Evolutionary conservation across 1,140 invertebrate genomes (phyloP), one percentile per base, ranked within the genome.

Genomic region (Trigoniulus corallinus): DNA sequence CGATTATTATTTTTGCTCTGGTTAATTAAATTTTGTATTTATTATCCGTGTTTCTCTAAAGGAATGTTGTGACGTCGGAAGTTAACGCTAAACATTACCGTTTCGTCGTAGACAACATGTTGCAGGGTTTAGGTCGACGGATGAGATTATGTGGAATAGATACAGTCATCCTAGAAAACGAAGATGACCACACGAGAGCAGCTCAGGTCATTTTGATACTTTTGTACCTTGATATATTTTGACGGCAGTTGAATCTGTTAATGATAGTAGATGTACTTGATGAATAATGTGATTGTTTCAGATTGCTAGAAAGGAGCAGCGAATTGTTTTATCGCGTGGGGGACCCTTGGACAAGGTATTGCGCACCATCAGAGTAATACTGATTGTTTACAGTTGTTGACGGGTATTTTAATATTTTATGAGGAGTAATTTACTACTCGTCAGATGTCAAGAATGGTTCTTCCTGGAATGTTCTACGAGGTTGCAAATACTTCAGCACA

Each of bases 91-190:
- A n/a, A n/a, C n/a, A n/a, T n/a, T n/a, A n/a, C n/a, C n/a, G n/a
- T n/a, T n/a, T 71, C 43, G 63, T 71, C n/a, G 63, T 62, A 26
- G 69, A 71, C 56, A 66, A 58, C 3, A 69, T 69, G 64, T 53
- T 71, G 40, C 60, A 64, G 23, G 66, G 67, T 1, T 55, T 83
- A 26, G 74, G 73, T 0, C 73, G 69, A 52, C 68, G 74, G 54
- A 62, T 84, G 24, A 64, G 81, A 39, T 73, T 72, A 58, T 77
- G 74, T 61, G 81, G 81, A 1, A 71, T 80, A n/a, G 75, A 82
- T 61, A 74, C 74, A 1, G 51, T 66, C 15, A 71, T 76, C 39
- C 52, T 77, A 23, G 63, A 71, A 22, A 67, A 67, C 51, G 59
- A 69, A 55, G 62, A 67, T 4, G 61, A 67, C 47, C 73, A 73